phyloP scores from a whole-genome alignment of 2,113 vertebrate species.

The Caretta caretta region DNA sequence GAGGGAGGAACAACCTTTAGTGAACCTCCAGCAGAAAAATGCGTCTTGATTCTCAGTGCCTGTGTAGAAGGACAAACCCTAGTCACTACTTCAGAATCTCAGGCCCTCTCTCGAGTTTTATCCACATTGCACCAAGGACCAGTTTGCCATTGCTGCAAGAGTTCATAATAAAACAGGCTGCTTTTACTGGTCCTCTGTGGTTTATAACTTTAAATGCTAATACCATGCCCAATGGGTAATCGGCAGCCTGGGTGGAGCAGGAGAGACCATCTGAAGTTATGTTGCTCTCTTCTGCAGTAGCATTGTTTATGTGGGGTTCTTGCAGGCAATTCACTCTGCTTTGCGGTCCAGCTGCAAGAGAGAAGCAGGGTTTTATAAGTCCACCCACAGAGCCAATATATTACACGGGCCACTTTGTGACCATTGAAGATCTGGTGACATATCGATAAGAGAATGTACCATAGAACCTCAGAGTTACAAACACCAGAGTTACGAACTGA shows the following conservation, averaged over 20 bases:
- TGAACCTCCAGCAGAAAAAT: neutral
- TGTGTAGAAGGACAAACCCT: neutral
- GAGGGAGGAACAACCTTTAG: neutral
- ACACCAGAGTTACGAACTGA: too few relatives aligned
- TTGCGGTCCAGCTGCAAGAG: slow-evolving; percentile 17
- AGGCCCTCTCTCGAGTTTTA: neutral
- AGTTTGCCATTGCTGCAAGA: neutral
- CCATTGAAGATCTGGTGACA: slow-evolving; percentile 56
- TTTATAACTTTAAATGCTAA: neutral
- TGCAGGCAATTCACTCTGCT: slow-evolving; percentile 18
- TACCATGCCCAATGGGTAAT: neutral
- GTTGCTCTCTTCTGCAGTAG: too few relatives aligned
- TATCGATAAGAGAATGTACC: slow-evolving; percentile 24
- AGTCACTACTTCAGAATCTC: neutral
- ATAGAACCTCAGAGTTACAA: too few relatives aligned
- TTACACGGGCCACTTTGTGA: slow-evolving; percentile 6
- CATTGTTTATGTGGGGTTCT: too few relatives aligned
- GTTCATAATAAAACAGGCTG: neutral
- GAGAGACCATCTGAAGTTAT: neutral
- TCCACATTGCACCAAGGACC: neutral
- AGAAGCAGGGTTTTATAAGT: neutral
- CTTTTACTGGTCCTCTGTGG: neutral
- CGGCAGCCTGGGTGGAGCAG: neutral
- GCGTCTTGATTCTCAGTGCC: neutral
- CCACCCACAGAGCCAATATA: neutral